Evolutionary conservation across 2,113 vertebrate species (phyloP).

Genomic region (Triplophysa rosa): DNA sequence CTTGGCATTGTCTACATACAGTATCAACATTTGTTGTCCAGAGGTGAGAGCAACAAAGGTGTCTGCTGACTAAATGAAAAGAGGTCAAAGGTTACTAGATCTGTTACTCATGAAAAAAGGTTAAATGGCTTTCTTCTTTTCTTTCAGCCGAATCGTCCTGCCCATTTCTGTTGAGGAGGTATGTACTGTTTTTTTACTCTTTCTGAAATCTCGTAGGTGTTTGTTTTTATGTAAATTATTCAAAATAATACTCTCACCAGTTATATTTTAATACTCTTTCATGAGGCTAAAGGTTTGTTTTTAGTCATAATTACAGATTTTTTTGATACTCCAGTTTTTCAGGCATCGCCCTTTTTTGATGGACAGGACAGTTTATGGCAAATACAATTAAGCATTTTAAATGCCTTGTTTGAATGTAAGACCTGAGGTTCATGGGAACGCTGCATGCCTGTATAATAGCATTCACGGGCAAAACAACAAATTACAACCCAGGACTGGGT

Average conservation of each 20-base stretch:
- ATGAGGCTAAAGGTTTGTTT: neutral
- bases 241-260: no score
- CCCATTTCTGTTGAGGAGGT: constrained; percentile 97
- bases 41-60: no score
- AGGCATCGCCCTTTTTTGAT: neutral
- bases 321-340: neutral
- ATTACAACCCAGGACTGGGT: neutral
- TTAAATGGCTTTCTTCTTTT: constrained; percentile 44
- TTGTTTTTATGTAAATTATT: neutral
- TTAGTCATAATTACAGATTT: neutral
- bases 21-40: neutral
- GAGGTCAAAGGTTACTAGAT: neutral
- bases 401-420: neutral
- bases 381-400: neutral
- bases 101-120: constrained; percentile 10
- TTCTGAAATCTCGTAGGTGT: neutral
- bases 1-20: neutral
- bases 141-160: constrained; percentile 87
- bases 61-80: neutral
- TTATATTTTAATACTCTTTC: neutral
- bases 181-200: constrained; percentile 58
- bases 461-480: neutral
- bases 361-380: neutral
- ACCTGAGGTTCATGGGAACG: neutral
- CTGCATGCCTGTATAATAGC: neutral